These are phyloP conservation scores for Nomada fabriciana DNA, from an alignment of 2,888 invertebrate species.

Conservation along the genomic window DNA sequence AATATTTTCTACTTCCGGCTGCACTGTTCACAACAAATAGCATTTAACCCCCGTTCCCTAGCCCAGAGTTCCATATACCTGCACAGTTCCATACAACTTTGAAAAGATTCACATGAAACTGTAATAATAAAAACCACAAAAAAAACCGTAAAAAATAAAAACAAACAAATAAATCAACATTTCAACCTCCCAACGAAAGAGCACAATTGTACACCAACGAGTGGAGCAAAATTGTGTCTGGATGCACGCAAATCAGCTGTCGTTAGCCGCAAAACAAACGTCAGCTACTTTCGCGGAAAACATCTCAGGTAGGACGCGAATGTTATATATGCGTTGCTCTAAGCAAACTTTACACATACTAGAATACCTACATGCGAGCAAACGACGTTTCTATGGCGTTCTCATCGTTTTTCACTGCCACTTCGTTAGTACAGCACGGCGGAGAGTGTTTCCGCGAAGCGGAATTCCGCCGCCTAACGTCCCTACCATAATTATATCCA, in stretches of 20 bases:
- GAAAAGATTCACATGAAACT: neutral
- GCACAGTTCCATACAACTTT: too few relatives aligned
- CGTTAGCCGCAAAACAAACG: constrained; percentile 58
- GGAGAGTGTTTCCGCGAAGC: constrained; percentile 64
- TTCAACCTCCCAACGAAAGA: neutral
- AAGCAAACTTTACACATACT: constrained; percentile 68
- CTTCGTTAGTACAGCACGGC: constrained; percentile 63
- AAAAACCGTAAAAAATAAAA: neutral
- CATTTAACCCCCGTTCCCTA: too few relatives aligned
- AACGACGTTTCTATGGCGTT: constrained; percentile 48
- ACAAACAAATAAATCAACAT: too few relatives aligned
- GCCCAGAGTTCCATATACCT: too few relatives aligned
- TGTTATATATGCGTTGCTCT: constrained; percentile 63
- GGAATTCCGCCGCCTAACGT: constrained; percentile 57
- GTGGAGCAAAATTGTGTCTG: neutral
- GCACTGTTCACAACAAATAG: neutral
- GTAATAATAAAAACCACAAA: neutral
- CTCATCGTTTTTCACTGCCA: constrained; percentile 67
- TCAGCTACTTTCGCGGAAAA: constrained; percentile 77
- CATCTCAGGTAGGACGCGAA: constrained; percentile 71
- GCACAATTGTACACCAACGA: neutral
- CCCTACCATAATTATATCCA: constrained; percentile 57
- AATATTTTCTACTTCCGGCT: neutral
- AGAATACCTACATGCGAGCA: constrained; percentile 62
- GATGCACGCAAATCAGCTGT: constrained; percentile 54